Conservation (phyloP, 2,888 invertebrate genomes). For the Hypolimnas misippus region DNA sequence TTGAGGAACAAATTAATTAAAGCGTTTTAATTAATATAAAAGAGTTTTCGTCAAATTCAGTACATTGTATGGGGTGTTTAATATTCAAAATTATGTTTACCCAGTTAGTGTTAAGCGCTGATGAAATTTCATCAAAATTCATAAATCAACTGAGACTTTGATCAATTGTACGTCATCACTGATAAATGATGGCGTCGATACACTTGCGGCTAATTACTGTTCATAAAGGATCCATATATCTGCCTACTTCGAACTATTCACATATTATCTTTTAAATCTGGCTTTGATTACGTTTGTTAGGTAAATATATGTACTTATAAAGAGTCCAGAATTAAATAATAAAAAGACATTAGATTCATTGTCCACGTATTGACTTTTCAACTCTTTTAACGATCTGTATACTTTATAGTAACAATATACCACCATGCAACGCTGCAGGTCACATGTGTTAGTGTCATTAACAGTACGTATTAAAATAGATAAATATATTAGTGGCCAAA, state of each 20-base stretch:
- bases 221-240: slow-evolving; percentile 17
- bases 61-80: neutral
- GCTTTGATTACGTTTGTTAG: neutral
- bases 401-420: no score
- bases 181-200: slow-evolving; percentile 25
- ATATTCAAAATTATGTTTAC: neutral
- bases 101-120: neutral
- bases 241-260: slow-evolving; percentile 2
- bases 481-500: no score
- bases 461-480: no score
- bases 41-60: neutral
- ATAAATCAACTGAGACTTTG: slow-evolving; percentile 29
- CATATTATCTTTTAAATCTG: neutral
- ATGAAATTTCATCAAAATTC: slow-evolving; percentile 8
- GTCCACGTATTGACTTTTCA: no score
- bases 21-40: no score
- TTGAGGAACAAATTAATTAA: no score
- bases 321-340: no score
- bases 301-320: no score
- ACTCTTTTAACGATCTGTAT: no score
- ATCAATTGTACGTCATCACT: slow-evolving; percentile 24
- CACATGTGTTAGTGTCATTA: no score
- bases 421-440: no score
- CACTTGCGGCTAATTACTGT: slow-evolving; percentile 28
- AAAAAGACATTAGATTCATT: no score